phyloP scores from a whole-genome alignment of 2,888 invertebrate genomes.

The Agrotis ipsilon region DNA sequence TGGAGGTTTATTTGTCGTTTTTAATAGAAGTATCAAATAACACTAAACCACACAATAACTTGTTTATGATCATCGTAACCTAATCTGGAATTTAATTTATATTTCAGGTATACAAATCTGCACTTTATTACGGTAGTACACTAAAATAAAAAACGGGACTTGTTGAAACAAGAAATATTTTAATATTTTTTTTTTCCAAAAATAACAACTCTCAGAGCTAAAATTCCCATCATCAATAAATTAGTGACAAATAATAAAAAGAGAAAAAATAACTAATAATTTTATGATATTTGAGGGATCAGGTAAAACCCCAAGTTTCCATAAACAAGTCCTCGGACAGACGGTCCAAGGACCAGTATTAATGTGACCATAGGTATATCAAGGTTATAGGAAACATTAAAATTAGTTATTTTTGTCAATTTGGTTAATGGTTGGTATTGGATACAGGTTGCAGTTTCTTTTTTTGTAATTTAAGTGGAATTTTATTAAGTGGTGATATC shows the following conservation, averaged over 20 bases:
- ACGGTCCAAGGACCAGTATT: slow-evolving; percentile 13
- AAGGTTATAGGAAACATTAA: slow-evolving; percentile 20
- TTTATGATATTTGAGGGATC: background rate
- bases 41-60: background rate
- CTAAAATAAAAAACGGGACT: background rate
- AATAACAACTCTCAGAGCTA: background rate
- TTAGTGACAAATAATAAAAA: slow-evolving; percentile 14
- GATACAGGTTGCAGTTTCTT: background rate
- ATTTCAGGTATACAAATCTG: no score
- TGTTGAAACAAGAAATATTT: background rate
- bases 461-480: background rate
- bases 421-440: background rate
- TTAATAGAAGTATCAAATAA: background rate
- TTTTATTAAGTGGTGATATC: background rate
- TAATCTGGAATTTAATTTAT: background rate
- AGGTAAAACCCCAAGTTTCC: slow-evolving; percentile 30
- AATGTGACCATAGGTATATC: slow-evolving; percentile 20
- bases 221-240: slow-evolving; percentile 9
- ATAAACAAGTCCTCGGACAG: background rate
- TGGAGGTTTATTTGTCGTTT: no score
- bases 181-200: background rate
- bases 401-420: slow-evolving; percentile 24
- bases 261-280: slow-evolving; percentile 6
- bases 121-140: no score
- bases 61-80: rapidly evolving